phyloP scores from a whole-genome alignment of 1,140 invertebrate genomes.

The Phymorhynchus buccinoides region DNA sequence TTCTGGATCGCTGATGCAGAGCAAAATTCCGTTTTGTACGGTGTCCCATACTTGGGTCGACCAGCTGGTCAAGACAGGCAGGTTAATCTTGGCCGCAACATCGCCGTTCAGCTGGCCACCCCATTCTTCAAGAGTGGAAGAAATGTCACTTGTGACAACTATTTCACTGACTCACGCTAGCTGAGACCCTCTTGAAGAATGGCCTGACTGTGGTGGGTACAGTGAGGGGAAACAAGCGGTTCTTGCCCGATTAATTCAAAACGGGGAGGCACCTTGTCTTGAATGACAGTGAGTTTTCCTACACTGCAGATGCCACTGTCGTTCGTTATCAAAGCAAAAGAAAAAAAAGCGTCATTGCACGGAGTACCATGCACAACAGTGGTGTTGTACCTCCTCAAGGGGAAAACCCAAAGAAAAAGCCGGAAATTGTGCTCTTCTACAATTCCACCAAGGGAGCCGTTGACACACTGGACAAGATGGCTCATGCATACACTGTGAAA shows the following conservation, averaged over 20 bases:
- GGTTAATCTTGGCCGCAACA: conserved; percentile 18
- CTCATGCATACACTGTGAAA: no score
- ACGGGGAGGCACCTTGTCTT: background rate
- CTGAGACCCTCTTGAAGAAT: conserved; percentile 29
- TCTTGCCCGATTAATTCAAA: conserved; percentile 36
- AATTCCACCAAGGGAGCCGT: no score
- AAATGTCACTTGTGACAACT: conserved; percentile 47
- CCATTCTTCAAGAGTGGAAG: conserved; percentile 37
- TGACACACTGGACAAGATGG: no score
- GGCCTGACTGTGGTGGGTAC: conserved; percentile 23
- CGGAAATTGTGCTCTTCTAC: no score
- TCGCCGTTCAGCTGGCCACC: conserved; percentile 28
- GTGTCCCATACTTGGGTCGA: conserved; percentile 41
- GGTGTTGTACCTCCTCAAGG: no score
- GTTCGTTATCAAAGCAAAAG: conserved; percentile 48
- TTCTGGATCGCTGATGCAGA: conserved; percentile 46
- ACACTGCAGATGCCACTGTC: background rate
- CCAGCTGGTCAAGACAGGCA: conserved; percentile 2
- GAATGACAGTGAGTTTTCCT: background rate
- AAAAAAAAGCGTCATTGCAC: no score
- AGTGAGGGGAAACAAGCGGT: conserved; percentile 12
- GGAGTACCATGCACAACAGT: no score
- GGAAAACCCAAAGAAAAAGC: no score
- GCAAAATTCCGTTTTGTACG: conserved; percentile 40
- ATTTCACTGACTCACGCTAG: conserved; percentile 44